These are phyloP conservation scores for Drosophila atripex DNA, from an alignment of 2,888 invertebrate genomes.

Conservation along the genomic window DNA sequence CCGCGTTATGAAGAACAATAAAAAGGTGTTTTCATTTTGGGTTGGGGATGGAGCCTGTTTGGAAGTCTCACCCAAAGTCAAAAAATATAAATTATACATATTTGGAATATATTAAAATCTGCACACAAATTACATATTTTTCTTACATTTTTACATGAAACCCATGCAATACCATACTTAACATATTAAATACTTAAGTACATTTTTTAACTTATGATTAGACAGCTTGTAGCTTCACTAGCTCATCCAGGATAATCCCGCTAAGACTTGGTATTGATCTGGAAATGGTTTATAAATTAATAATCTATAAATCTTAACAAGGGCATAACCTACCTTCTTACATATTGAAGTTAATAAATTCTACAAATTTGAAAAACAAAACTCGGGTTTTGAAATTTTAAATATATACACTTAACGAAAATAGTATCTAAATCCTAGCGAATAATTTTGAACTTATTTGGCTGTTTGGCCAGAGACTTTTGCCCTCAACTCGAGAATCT, in stretches of 20 bases:
- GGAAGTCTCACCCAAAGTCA: background rate
- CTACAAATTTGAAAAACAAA: background rate
- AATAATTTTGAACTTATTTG: constrained; percentile 22
- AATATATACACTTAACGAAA: constrained; percentile 30
- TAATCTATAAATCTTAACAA: background rate
- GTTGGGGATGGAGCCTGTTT: background rate
- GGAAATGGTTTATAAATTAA: background rate
- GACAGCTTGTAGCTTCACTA: background rate
- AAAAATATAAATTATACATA: background rate
- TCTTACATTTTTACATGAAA: background rate
- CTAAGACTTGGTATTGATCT: background rate
- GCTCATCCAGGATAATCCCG: background rate
- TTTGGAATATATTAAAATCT: background rate
- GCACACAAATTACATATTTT: background rate
- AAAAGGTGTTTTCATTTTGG: background rate
- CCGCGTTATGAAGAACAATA: constrained; percentile 68
- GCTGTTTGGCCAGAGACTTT: constrained; percentile 1
- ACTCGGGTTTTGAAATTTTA: background rate
- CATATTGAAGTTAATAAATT: background rate
- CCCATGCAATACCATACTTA: background rate
- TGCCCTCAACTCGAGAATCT: constrained; percentile 32
- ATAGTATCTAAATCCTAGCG: background rate
- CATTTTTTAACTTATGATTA: background rate
- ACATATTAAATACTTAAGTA: background rate
- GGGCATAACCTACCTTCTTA: background rate